Evolutionary conservation across 2,113 vertebrate genomes (phyloP).

Genomic region (Sorex fumeus): DNA sequence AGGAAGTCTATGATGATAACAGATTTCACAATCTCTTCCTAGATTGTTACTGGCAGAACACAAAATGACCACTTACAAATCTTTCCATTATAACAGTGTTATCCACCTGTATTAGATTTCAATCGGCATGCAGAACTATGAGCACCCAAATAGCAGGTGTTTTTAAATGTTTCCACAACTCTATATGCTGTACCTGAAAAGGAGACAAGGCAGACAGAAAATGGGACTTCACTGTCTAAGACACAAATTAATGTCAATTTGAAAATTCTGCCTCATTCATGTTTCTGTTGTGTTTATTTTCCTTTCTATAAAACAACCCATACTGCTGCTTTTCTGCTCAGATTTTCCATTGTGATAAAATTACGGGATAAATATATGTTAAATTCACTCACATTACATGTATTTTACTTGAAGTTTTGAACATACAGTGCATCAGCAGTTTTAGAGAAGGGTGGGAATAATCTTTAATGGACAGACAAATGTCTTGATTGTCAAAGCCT

Average conservation of each 20-base stretch:
- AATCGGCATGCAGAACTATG: background rate
- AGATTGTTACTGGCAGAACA: background rate
- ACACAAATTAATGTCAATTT: background rate
- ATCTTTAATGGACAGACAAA: constrained; percentile 14
- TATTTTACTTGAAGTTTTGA: constrained; percentile 43
- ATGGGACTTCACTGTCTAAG: background rate
- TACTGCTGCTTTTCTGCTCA: background rate
- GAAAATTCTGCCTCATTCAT: constrained; percentile 28
- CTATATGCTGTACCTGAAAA: background rate
- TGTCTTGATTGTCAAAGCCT: background rate
- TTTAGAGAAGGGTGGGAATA: background rate
- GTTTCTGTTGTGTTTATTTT: background rate
- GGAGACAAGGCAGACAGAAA: background rate
- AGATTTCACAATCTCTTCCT: constrained; percentile 21
- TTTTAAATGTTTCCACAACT: background rate
- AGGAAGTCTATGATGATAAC: constrained; percentile 5
- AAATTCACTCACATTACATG: background rate
- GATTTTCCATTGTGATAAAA: constrained; percentile 12
- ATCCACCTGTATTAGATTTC: background rate
- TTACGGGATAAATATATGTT: background rate
- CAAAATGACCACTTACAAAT: constrained; percentile 38
- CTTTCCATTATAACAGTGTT: constrained; percentile 9
- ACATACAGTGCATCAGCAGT: constrained; percentile 32
- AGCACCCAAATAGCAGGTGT: constrained; percentile 19
- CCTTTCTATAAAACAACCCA: constrained; percentile 6